Evolutionary conservation across 2,888 invertebrate species (phyloP), one percentile per base, ranked within the genome.

Genomic region (Phorcus lineatus): DNA sequence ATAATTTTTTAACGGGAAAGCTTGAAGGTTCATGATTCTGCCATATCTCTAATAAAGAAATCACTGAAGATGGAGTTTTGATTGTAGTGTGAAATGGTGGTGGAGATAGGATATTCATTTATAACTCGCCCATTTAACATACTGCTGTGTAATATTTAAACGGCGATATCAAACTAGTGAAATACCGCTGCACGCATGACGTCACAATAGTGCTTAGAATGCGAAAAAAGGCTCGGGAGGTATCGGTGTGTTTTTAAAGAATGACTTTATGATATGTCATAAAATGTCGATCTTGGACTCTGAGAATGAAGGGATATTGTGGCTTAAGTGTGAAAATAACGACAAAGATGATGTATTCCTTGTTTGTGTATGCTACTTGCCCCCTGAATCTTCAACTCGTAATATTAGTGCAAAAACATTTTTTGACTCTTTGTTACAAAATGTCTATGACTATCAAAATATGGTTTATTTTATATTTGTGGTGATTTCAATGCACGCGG

Each of bases 311-410:
- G 77, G 74, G 17, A 80, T 80, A 24, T 28, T 80, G 22, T 80
- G 80, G 77, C 24, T 70, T 11, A 19, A 28, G 36, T 17, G 77
- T 11, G 54, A 19, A 16, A 54, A 77, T 70, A 77, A 77, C 17
- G 9, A 31, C 24, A 31, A 57, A 13, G 22, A 55, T 22, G 13
- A n/a, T 36, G 24, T 13, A 22, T 52, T 80, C 7, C 36, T 67
- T 19, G 17, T 47, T 54, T 80, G 80, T 80, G 80, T 77, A 11
- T 80, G 80, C 57, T 77, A 80, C 28, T 24, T 80, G 54, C 80
- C 77, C n/a, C 80, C 80, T 1, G 77, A 80, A 47, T 70, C 67
- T 31, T 77, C 80, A 17, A 70, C 77, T 16, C 66, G 80, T 17
- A 36, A 66, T 13, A 22, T 22, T n/a, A 74, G 77, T 36, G 80